Conservation (phyloP, 2,797 vertebrate genomes). For the Ambastaia sidthimunki region DNA sequence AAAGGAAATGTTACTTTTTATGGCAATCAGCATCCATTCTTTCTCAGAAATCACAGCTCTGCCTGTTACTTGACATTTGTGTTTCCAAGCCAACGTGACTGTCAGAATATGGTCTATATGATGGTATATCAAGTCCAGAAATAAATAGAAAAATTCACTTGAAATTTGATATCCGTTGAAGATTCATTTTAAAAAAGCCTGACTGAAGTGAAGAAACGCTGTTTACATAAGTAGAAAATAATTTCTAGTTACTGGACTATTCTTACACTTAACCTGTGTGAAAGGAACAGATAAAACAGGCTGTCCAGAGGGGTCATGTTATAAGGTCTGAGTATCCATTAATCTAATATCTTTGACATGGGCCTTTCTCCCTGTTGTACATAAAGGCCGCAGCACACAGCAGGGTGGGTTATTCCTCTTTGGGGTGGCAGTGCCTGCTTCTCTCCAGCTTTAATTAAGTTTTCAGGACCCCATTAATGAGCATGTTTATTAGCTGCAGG, state of each 20-base stretch:
- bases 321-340: conserved; percentile 48
- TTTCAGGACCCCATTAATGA: conserved; percentile 54
- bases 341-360: conserved; percentile 73
- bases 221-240: neutral
- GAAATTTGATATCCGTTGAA: no score
- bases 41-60: neutral
- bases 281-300: conserved; percentile 25
- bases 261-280: neutral
- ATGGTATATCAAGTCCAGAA: neutral
- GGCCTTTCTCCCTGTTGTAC: conserved; percentile 67
- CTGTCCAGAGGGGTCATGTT: conserved; percentile 18
- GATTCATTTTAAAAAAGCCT: neutral
- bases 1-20: conserved; percentile 7
- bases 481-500: conserved; percentile 36
- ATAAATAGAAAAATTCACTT: no score
- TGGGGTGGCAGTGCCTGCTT: conserved; percentile 39
- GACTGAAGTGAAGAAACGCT: neutral
- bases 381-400: conserved; percentile 43
- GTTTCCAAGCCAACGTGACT: conserved; percentile 9
- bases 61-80: neutral
- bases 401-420: conserved; percentile 38
- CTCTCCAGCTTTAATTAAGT: conserved; percentile 54
- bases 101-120: neutral
- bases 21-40: neutral
- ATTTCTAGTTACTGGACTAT: neutral